These are phyloP conservation scores for Prionailurus bengalensis DNA, from an alignment of 2,113 vertebrate species.

Conservation along the genomic window DNA sequence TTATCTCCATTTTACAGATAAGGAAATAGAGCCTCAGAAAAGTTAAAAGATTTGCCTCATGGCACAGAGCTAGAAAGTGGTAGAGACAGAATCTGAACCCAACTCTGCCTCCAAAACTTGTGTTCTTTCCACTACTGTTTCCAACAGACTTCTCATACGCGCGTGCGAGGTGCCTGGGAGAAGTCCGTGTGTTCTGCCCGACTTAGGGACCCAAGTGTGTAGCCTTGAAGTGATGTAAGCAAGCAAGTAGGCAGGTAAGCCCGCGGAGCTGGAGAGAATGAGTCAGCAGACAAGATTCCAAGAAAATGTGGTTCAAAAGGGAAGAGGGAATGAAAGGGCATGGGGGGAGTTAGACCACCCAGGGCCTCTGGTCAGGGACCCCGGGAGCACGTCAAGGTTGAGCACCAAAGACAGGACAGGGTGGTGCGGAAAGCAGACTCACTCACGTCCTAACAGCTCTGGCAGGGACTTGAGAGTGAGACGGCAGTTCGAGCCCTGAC, in stretches of 20 bases:
- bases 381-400: not conserved
- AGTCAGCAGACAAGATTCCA: not conserved
- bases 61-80: not conserved
- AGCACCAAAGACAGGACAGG: not conserved
- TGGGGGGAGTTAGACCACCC: not conserved
- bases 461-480: not conserved
- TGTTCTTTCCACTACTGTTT: not conserved
- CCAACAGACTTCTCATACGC: not conserved
- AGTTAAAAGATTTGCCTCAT: not conserved
- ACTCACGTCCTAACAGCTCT: not conserved
- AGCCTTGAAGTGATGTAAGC: not conserved
- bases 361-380: not conserved
- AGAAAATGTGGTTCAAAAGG: not conserved
- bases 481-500: not conserved
- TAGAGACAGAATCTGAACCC: not conserved
- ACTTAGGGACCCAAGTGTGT: not conserved
- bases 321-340: not conserved
- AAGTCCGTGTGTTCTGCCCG: not conserved
- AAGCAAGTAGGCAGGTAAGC: not conserved
- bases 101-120: not conserved
- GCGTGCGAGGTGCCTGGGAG: not conserved
- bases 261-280: not conserved
- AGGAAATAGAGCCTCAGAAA: not conserved
- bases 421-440: not conserved
- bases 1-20: not conserved